Conservation (phyloP, 2,888 invertebrate genomes). For the Diaprepes abbreviatus region DNA sequence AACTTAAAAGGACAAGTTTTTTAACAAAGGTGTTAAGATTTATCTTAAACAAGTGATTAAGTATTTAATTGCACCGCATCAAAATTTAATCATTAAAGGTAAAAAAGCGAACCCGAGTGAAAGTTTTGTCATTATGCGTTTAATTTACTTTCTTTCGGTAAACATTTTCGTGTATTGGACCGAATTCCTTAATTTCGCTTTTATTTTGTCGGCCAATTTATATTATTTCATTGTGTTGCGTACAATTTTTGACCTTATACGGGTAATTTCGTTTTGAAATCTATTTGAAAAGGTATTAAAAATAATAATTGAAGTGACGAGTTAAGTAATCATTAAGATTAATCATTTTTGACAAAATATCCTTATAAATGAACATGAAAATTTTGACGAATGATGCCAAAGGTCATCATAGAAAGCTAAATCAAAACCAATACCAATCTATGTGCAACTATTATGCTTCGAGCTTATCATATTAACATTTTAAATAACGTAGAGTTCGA, state of each 20-base stretch:
- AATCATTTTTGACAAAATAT: conserved; percentile 20
- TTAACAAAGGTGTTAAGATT: not conserved
- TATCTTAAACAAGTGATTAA: not conserved
- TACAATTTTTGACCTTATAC: not conserved
- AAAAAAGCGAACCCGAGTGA: conserved; percentile 33
- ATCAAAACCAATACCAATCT: conserved; percentile 14
- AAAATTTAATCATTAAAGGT: conserved; percentile 17
- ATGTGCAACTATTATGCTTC: not conserved
- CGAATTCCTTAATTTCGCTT: conserved; percentile 10
- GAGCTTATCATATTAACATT: not conserved
- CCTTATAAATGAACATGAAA: conserved; percentile 5
- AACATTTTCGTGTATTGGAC: conserved; percentile 24
- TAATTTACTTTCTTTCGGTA: conserved; percentile 39
- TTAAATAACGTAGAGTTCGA: not conserved
- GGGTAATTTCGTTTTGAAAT: not conserved
- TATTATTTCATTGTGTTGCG: not conserved
- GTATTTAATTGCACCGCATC: not conserved
- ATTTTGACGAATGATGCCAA: conserved; percentile 24
- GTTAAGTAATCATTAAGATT: conserved; percentile 12
- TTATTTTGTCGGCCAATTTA: conserved; percentile 3
- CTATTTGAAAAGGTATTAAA: not conserved
- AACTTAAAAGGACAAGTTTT: conserved; percentile 3
- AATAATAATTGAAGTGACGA: conserved; percentile 4
- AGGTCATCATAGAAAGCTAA: conserved; percentile 31
- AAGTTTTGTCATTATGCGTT: conserved; percentile 29